These are phyloP conservation scores for Lasioglossum oenotherae DNA, from an alignment of 2,888 invertebrate species.

Conservation along the genomic window DNA sequence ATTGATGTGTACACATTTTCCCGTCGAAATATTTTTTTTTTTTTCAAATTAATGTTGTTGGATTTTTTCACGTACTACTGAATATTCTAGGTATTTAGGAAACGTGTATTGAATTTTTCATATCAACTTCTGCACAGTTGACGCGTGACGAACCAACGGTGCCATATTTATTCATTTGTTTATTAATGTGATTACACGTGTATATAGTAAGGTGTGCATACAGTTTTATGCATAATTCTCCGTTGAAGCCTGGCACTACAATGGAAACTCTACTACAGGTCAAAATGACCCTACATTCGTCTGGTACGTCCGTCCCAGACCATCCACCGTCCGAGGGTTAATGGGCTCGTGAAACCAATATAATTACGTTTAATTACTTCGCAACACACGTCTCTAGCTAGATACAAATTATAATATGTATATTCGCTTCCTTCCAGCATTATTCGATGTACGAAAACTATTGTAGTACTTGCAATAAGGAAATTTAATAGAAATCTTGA, in stretches of 20 bases:
- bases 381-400: constrained; percentile 1
- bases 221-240: background rate
- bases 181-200: background rate
- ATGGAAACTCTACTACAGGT: background rate
- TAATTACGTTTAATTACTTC: constrained; percentile 16
- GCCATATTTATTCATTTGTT: background rate
- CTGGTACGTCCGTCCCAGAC: constrained; percentile 12
- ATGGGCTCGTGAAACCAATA: constrained; percentile 17
- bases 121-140: background rate
- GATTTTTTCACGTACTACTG: background rate
- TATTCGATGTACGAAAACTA: background rate
- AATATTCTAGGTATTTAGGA: background rate
- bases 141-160: background rate
- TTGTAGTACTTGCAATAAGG: background rate
- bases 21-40: background rate
- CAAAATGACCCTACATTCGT: constrained; percentile 16
- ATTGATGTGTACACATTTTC: background rate
- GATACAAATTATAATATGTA: background rate
- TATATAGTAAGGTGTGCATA: background rate
- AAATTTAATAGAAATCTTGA: background rate
- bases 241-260: constrained; percentile 2
- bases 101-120: background rate
- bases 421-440: background rate
- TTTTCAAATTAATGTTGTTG: background rate
- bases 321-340: constrained; percentile 3